These are phyloP conservation scores for Aythya baeri DNA, from an alignment of 2,113 vertebrate species.

Conservation along the genomic window DNA sequence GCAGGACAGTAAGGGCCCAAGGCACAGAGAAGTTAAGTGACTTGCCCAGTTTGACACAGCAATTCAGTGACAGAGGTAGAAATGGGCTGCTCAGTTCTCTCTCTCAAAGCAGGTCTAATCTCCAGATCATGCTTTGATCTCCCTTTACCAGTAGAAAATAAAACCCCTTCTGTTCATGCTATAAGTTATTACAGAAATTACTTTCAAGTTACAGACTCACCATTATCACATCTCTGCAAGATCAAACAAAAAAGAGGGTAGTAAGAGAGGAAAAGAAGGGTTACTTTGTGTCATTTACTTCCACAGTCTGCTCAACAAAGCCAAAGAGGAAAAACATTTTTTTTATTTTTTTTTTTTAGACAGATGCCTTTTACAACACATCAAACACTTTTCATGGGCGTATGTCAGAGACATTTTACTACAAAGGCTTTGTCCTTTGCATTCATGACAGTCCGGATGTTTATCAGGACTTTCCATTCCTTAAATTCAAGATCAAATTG, in stretches of 20 bases:
- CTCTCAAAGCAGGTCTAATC: conserved; percentile 26
- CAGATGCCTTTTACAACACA: conserved; percentile 47
- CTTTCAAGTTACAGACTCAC: conserved; percentile 50
- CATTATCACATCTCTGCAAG: conserved; percentile 43
- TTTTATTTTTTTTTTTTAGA: conserved; percentile 19
- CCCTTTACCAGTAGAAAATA: conserved; percentile 33
- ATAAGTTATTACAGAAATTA: conserved; percentile 39
- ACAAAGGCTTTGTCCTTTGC: conserved; percentile 50
- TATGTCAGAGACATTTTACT: conserved; percentile 35
- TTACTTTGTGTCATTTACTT: conserved; percentile 47
- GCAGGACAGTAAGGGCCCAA: neutral
- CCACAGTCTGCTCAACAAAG: conserved; percentile 24
- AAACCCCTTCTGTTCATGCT: conserved; percentile 20
- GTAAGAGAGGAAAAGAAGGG: conserved; percentile 32
- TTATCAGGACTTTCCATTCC: conserved; percentile 54
- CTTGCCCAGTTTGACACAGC: neutral
- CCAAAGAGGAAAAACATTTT: conserved; percentile 33
- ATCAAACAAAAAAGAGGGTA: conserved; percentile 51
- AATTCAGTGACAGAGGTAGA: conserved; percentile 25
- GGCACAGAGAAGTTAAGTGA: conserved; percentile 13
- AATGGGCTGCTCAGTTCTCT: conserved; percentile 5
- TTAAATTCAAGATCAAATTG: conserved; percentile 16
- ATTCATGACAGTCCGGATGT: conserved; percentile 1
- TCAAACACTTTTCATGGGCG: conserved; percentile 30
- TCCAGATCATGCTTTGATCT: conserved; percentile 52